Evolutionary conservation across 2,888 invertebrate genomes (phyloP), one percentile per base, ranked within the genome.

Genomic region (Sinopyrophorus schimmeli): DNA sequence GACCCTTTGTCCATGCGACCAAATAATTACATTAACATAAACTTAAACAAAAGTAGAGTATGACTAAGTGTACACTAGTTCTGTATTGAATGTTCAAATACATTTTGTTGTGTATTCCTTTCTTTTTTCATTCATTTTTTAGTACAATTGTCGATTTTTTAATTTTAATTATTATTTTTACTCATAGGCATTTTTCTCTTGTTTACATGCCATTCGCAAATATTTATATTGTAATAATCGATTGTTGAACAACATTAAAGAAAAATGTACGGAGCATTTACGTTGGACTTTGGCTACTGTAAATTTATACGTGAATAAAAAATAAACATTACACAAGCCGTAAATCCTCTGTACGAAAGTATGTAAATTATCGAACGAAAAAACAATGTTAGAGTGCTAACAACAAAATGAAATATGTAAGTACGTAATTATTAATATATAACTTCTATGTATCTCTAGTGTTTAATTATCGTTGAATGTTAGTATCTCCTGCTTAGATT

Each of bases 81-180:
- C 43, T 49, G 35, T 37, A 49, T 31, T 49, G 38, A 31, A 49
- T 49, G 49, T 49, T 49, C 12, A 47, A 48, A 40, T 50, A 21
- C 38, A 39, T 38, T 43, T 50, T 50, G 44, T 41, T 47, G 35
- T 43, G 31, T 49, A 43, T 44, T 28, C 27, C 43, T 16, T 21
- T 26, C 21, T 17, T 43, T 39, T 23, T 37, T 34, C n/a, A 7
- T 6, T n/a, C 31, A 3, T 16, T 15, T 5, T n/a, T n/a, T n/a
- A n/a, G 12, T 6, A 31, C 17, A 16, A 5, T n/a, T n/a, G n/a
- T 4, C 3, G 10, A 12, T 11, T 28, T 12, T 5, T 5, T 10
- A 3, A 28, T 5, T 6, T 12, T 14, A 5, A 5, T 28, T 28
- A 28, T 3, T 12, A 28, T 2, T 5, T 12, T 14, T 16, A 24